Evolutionary conservation across 1,140 invertebrate species (phyloP), one percentile per base, ranked within the genome.

Genomic region (Coptotermes formosanus): DNA sequence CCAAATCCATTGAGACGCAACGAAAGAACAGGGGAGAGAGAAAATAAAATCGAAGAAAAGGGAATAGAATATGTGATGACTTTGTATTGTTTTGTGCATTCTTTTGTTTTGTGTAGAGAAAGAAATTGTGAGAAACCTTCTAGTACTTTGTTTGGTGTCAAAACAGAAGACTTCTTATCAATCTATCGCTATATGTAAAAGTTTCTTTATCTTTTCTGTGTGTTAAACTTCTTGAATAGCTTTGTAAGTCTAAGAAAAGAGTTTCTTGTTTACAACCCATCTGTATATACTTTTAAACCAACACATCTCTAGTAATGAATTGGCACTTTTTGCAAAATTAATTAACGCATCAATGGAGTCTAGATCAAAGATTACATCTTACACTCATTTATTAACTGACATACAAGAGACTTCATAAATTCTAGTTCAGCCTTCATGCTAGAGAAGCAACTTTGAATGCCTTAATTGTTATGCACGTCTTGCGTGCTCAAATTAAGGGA

Each of bases 11-110:
- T 75, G 64, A 75, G 64, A 75, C 64, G 64, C 64, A 25, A 75
- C n/a, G n/a, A 75, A 75, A 75, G 64, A 75, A 75, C 30, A 30
- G 64, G 64, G 16, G n/a, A 75, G 64, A 75, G 14, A 75, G 25
- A 30, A 64, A 64, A 55, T n/a, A 6, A 30, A 75, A 75, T n/a
- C n/a, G 25, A 14, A 30, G n/a, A 75, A 75, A 75, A 16, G 16
- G n/a, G 64, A 21, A 64, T 23, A 75, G 64, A 75, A n/a, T 30
- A 75, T 75, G 64, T 75, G 64, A 75, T 16, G 64, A 30, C 64
- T 75, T 75, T 75, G 64, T 75, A 75, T 75, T 75, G 64, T 75
- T 75, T 75, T 75, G 64, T 75, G 64, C 30, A 75, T 75, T 75
- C 64, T 75, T 75, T 75, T 75, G n/a, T 75, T 75, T 75, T 75